These are phyloP conservation scores for Gorsachius magnificus DNA, from an alignment of 2,797 vertebrate genomes.

Conservation along the genomic window DNA sequence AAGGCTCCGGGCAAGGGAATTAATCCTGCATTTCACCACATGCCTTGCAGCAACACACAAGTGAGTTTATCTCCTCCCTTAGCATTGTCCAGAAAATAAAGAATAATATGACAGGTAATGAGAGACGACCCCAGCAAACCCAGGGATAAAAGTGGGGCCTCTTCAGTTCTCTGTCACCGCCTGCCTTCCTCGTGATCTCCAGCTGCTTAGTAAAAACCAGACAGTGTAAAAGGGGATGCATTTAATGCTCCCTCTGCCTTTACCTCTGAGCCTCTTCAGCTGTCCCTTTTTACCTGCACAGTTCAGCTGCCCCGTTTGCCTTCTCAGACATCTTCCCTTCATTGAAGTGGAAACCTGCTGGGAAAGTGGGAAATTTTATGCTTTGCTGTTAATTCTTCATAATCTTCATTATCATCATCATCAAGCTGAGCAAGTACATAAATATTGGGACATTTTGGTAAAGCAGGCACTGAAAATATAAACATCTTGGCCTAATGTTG, in stretches of 20 bases:
- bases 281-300: fast-evolving
- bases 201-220: background rate
- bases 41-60: background rate
- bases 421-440: background rate
- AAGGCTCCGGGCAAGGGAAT: background rate
- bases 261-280: background rate
- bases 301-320: background rate
- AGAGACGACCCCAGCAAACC: fast-evolving
- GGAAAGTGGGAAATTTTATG: background rate
- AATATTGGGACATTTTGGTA: background rate
- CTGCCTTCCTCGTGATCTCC: background rate
- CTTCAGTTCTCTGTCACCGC: background rate
- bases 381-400: background rate
- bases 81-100: background rate
- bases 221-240: background rate
- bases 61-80: background rate
- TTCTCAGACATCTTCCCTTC: background rate
- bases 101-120: background rate
- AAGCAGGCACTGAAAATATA: background rate
- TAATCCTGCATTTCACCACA: background rate
- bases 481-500: background rate
- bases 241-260: background rate
- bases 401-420: background rate
- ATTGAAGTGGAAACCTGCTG: background rate
- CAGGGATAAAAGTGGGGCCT: background rate